phyloP scores from a whole-genome alignment of 2,797 vertebrate genomes.

The Esox lucius region DNA sequence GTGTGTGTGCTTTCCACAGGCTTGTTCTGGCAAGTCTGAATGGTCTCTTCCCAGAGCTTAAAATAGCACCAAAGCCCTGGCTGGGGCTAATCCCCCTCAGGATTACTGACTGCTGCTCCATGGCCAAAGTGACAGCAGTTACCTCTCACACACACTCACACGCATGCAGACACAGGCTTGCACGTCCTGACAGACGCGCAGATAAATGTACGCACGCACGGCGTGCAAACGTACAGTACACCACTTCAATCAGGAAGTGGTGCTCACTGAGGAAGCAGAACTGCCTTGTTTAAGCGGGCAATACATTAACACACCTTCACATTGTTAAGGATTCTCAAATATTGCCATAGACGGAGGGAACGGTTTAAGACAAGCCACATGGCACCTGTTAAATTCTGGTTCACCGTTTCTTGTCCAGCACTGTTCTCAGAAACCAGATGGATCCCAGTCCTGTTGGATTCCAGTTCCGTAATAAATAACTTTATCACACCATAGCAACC shows the following conservation, averaged over 20 bases:
- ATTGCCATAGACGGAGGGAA: background rate
- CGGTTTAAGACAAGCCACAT: background rate
- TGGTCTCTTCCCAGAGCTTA: slow-evolving; percentile 24
- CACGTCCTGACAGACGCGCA: background rate
- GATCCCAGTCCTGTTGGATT: background rate
- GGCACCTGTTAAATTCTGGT: too few species aligned
- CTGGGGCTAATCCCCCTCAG: slow-evolving; percentile 31
- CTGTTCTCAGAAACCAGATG: background rate
- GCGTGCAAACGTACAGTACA: too few species aligned
- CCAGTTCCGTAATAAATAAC: background rate
- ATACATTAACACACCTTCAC: too few species aligned
- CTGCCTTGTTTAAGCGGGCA: too few species aligned
- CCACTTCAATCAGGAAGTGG: too few species aligned
- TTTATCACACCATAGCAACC: background rate
- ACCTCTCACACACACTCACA: slow-evolving; percentile 16
- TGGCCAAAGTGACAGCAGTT: slow-evolving; percentile 27
- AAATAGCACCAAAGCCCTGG: slow-evolving; percentile 36
- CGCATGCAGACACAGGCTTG: background rate
- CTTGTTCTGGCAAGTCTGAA: slow-evolving; percentile 1
- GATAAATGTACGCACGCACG: slow-evolving; percentile 17
- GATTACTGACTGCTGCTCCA: slow-evolving; percentile 26
- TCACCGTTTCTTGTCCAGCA: background rate
- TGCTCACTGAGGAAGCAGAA: too few species aligned
- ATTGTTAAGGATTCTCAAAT: background rate
- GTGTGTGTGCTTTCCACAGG: slow-evolving; percentile 9